Base-by-base conservation (phyloP, 2,797 vertebrate genomes). In the Aulostomus chinensis region DNA sequence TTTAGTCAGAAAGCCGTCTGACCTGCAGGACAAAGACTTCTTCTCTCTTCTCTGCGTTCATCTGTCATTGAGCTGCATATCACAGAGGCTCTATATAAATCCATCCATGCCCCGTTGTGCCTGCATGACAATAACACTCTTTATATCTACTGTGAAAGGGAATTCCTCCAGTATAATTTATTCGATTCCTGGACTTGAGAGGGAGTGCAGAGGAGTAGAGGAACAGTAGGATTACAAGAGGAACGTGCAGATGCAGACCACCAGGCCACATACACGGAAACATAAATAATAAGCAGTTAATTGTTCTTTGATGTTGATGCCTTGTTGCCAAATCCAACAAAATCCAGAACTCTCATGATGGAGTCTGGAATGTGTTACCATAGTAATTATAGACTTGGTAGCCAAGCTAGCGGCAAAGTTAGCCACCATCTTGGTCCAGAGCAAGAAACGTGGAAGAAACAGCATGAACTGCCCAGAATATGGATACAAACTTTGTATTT, bases 41-140 rank as follows among this genome's bases (percentile, higher is more conserved):
- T 67, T 89, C 78, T 86, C 73, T 83, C 68, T 60, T 7, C 43
- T 28, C 50, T 40, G 49, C 35, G 9, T 41, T 39, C 66, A 25
- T 78, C 77, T 63, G 78, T 68, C 76, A 68, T 56, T 12, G 66
- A 80, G 54, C 51, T 43, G 76, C 52, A 68, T 76, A 80, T 84
- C 82, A 83, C 83, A 79, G 66, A 69, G 61, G 40, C 73, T 70
- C 81, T 68, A 83, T 78, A 86, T 85, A 76, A 88, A 89, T 75
- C 61, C 63, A 53, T 74, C 59, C 67, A 53, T 58, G 76, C 68
- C 71, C 80, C 80, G 86, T 89, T 91, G 86, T 88, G 73, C 54
- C 11, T 5, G 3, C 41, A 5, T 36, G 18, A 92, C 90, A 93
- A 88, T 74, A 83, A 73, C 47, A 28, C 72, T 55, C 84, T 92